Percentiles rank a stretch among this genome's conserved stretches.
phyloP scores from a whole-genome alignment of 2,888 invertebrate genomes.

The Deilephila elpenor region DNA sequence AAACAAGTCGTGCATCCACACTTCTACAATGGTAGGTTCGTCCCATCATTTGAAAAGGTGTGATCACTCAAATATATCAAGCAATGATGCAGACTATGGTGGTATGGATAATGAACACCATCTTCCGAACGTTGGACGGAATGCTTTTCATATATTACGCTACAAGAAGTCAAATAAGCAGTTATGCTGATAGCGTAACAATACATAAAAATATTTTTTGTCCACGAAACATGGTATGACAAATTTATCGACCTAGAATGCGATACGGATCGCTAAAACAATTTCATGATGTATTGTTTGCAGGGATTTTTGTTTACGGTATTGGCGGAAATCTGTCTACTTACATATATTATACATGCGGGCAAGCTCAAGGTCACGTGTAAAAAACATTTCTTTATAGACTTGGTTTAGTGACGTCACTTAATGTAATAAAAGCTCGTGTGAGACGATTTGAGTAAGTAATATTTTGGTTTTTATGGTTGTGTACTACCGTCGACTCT shows the following conservation, averaged over 20 bases:
- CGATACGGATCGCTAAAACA: conserved; percentile 17
- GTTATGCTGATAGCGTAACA: neutral
- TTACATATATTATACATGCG: neutral
- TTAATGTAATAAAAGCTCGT: too few species aligned
- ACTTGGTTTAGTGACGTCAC: too few species aligned
- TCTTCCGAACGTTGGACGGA: too few species aligned
- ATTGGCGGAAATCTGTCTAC: conserved; percentile 9
- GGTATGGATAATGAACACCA: neutral
- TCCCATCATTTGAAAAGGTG: too few species aligned
- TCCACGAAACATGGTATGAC: neutral
- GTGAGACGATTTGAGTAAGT: too few species aligned
- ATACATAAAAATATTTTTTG: conserved; percentile 1
- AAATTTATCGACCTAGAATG: conserved; percentile 17
- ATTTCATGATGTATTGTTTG: conserved; percentile 14
- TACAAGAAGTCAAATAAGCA: neutral
- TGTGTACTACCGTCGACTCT: too few species aligned
- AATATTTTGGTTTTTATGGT: too few species aligned
- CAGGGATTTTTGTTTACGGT: conserved; percentile 7
- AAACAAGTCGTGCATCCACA: too few species aligned
- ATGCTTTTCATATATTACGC: too few species aligned
- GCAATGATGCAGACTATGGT: neutral
- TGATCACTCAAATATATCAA: too few species aligned
- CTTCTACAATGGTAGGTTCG: too few species aligned
- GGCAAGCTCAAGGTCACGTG: neutral
- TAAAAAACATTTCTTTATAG: neutral